Evolutionary conservation across 2,888 invertebrate genomes (phyloP).

Genomic region (Elegia similella): DNA sequence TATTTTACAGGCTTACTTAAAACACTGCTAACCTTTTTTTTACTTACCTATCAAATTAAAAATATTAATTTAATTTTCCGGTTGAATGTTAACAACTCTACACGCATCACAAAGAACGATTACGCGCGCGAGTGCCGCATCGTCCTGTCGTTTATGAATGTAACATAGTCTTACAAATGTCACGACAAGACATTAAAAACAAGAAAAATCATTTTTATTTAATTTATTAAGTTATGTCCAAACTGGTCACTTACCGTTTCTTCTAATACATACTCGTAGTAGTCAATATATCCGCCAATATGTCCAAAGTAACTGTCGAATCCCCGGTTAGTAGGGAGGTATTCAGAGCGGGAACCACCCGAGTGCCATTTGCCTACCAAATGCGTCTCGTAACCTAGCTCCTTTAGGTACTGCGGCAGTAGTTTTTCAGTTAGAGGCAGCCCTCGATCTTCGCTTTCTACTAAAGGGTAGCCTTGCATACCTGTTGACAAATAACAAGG

Average conservation of each 20-base stretch:
- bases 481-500: conserved; percentile 41
- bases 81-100: too few relatives aligned
- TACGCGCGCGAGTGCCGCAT: too few relatives aligned
- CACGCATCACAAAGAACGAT: too few relatives aligned
- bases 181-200: too few relatives aligned
- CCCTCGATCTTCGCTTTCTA: conserved; percentile 66
- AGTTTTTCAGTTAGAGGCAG: conserved; percentile 72
- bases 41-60: too few relatives aligned
- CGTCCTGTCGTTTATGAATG: too few relatives aligned
- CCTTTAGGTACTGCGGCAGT: conserved; percentile 83
- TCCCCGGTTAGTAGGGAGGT: conserved; percentile 87
- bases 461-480: conserved; percentile 71
- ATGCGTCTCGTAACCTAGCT: conserved; percentile 87
- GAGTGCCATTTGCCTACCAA: conserved; percentile 92
- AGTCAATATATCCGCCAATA: conserved; percentile 91
- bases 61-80: too few relatives aligned
- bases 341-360: conserved; percentile 76
- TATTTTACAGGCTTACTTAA: too few relatives aligned
- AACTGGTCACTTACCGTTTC: conserved; percentile 47
- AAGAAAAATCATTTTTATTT: too few relatives aligned
- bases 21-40: too few relatives aligned
- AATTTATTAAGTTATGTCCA: too few relatives aligned
- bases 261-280: conserved; percentile 82
- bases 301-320: conserved; percentile 94
- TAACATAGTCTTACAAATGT: too few relatives aligned